These are phyloP conservation scores for Eilema griseolum DNA, from an alignment of 2,888 invertebrate genomes.

Conservation along the genomic window DNA sequence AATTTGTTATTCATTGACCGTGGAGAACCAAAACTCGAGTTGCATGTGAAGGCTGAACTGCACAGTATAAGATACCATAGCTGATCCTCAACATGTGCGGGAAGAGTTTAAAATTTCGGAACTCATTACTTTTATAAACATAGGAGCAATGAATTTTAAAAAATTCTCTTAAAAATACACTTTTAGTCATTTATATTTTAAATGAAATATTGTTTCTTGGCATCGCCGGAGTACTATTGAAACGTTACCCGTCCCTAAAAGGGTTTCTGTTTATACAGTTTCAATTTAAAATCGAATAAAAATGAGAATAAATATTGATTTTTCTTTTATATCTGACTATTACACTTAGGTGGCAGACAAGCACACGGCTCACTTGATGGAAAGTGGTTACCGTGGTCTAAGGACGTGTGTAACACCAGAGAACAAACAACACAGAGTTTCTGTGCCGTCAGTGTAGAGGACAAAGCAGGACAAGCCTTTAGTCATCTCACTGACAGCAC, in stretches of 20 bases:
- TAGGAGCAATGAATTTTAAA: not conserved
- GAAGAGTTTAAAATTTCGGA: too few species aligned
- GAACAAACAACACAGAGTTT: too few species aligned
- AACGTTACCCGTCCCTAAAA: constrained; percentile 14
- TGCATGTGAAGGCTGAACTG: too few species aligned
- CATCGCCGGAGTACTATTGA: not conserved
- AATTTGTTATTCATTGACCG: not conserved
- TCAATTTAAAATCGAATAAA: constrained; percentile 17
- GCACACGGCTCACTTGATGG: too few species aligned
- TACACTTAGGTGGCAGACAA: too few species aligned
- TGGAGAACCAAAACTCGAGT: not conserved
- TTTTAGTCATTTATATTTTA: not conserved
- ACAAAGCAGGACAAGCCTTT: too few species aligned
- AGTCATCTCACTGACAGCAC: too few species aligned
- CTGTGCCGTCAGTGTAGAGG: too few species aligned
- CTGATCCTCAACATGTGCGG: too few species aligned
- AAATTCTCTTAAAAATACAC: not conserved
- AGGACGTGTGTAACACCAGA: too few species aligned
- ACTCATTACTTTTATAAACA: not conserved
- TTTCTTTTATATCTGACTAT: not conserved
- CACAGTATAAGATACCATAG: too few species aligned
- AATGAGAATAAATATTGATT: constrained; percentile 12
- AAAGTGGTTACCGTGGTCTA: too few species aligned
- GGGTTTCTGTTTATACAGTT: constrained; percentile 19
- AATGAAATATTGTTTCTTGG: not conserved